Conservation (phyloP, 1,140 invertebrate genomes). For the Anoplolepis gracilipes region DNA sequence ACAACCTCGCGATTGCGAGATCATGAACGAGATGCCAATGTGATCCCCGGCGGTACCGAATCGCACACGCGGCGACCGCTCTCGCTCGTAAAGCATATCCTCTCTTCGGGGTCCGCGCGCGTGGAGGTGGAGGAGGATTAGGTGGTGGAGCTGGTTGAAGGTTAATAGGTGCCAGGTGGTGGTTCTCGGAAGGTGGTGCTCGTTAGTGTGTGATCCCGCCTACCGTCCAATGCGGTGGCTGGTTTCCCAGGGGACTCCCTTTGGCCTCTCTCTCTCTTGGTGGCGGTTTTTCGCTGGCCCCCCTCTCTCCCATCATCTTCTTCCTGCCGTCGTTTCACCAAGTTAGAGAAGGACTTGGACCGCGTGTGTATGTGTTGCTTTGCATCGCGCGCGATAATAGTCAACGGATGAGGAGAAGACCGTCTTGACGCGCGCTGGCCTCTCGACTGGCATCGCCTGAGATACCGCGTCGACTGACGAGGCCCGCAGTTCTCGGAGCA, state of each 20-base stretch:
- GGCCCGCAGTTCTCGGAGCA: conserved; percentile 59
- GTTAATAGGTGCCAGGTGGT: conserved; percentile 78
- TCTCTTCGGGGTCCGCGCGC: conserved; percentile 1
- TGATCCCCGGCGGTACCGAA: not conserved
- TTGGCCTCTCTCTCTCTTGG: conserved; percentile 70
- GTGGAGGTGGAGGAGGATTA: conserved; percentile 65
- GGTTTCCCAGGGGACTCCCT: conserved; percentile 83
- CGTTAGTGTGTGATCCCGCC: conserved; percentile 80
- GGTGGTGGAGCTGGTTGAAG: conserved; percentile 69
- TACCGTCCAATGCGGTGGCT: conserved; percentile 83
- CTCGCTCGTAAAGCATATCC: conserved; percentile 2
- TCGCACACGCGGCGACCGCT: not conserved
- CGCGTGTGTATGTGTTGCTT: conserved; percentile 49
- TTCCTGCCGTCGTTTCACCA: conserved; percentile 66
- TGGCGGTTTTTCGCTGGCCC: conserved; percentile 78
- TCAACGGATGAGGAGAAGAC: conserved; percentile 74
- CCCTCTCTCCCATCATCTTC: conserved; percentile 78
- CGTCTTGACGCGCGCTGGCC: conserved; percentile 64
- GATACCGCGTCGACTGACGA: conserved; percentile 37
- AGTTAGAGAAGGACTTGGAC: conserved; percentile 65
- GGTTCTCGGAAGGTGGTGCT: conserved; percentile 79
- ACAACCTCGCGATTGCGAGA: not conserved
- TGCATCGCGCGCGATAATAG: conserved; percentile 79
- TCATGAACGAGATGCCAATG: not conserved
- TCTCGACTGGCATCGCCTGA: conserved; percentile 37